Evolutionary conservation across 2,113 vertebrate species (phyloP).

Genomic region (Pelecanus crispus): DNA sequence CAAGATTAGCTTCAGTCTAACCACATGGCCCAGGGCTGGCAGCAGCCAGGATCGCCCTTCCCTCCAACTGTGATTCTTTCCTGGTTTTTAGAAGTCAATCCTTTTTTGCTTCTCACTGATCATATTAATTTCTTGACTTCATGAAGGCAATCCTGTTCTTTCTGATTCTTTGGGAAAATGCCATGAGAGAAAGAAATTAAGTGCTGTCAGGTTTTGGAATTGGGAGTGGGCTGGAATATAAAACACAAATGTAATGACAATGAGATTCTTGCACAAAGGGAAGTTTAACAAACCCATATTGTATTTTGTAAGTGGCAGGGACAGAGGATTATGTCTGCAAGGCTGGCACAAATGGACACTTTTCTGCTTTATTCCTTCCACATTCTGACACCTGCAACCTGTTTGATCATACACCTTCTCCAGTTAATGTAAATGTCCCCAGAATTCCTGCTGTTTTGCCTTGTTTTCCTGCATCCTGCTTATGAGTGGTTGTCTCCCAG

Average conservation of each 20-base stretch:
- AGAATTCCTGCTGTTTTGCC: not conserved
- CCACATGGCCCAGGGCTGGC: not conserved
- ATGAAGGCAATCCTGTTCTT: not conserved
- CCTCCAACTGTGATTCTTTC: not conserved
- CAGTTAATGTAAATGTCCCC: not conserved
- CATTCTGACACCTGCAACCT: not conserved
- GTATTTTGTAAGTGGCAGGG: not conserved
- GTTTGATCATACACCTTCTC: not conserved
- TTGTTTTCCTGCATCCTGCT: not conserved
- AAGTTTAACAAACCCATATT: not conserved
- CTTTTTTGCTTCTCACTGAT: not conserved
- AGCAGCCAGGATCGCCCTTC: not conserved
- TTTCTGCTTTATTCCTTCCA: not conserved
- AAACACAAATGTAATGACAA: not conserved
- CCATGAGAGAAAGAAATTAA: not conserved
- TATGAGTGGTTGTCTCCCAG: not conserved
- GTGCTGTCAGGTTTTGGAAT: not conserved
- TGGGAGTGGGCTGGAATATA: not conserved
- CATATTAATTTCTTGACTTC: not conserved
- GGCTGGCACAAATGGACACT: not conserved
- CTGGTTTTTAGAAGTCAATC: not conserved
- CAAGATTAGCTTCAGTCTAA: not conserved
- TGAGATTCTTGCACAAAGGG: not conserved
- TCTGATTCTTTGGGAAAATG: not conserved
- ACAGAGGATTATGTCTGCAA: not conserved